Base-by-base conservation (phyloP, 2,797 vertebrate species). In the Pipistrellus pygmaeus region DNA sequence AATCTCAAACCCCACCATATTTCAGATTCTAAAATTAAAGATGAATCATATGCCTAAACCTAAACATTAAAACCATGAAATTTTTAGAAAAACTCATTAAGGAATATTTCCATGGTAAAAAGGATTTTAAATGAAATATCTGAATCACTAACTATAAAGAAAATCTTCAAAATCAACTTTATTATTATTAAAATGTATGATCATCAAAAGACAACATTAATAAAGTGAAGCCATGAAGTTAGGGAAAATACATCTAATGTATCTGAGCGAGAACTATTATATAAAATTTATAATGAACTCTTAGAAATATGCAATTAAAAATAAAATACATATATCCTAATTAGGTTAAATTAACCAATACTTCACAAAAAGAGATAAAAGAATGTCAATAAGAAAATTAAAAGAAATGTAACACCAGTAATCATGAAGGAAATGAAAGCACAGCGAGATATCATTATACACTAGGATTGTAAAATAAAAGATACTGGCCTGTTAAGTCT, bases 181-280 rank as follows among this genome's bases (percentile, higher is more conserved):
- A 85, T 68, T 92, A 86, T 32, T 93, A 88, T 78, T 90, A 94
- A 96, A 92, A 82, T 9, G 6, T 48, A 17, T 85, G 17, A 73
- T 91, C 8, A 73, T 41, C 32, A 48, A 72, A 85, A 85, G 57
- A 35, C 0, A 71, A 2, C 14, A 64, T 76, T 84, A 82, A 55
- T 44, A 90, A 89, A 85, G 76, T 76, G 17, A 94, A 81, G 27
- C 5, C 51, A 27, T 32, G 32, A n/a, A 64, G 5, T 32, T n/a
- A 78, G 30, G 85, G 15, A 83, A 69, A 91, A 60, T 66, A 62
- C 21, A 66, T 48, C 38, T 3, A 53, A 27, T 15, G 21, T 76
- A n/a, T 55, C 25, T 55, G 35, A 84, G 25, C 27, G 41, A 68
- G 41, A 35, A 68, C 27, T 68, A 8, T 32, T 64, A 27, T 30